Conservation (phyloP, 2,888 invertebrate genomes). For the Parasteatoda lunata region DNA sequence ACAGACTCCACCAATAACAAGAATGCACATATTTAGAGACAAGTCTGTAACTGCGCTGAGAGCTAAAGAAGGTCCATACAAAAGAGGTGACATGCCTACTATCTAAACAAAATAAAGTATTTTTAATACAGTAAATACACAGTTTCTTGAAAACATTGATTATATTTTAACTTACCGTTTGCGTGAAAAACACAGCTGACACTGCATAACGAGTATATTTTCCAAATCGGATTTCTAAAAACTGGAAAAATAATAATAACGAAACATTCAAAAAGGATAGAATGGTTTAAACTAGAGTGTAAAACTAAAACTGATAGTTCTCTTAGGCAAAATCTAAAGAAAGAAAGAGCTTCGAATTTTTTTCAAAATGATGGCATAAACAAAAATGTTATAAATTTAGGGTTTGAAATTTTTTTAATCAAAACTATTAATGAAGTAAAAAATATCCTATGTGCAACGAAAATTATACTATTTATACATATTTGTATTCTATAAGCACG, state of each 20-base stretch:
- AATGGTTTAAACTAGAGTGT: not conserved
- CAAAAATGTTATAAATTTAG: not conserved
- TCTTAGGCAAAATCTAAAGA: not conserved
- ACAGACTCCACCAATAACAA: not conserved
- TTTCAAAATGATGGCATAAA: not conserved
- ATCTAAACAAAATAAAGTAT: not conserved
- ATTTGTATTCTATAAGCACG: no score
- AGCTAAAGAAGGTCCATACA: constrained; percentile 9
- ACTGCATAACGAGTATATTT: constrained; percentile 15
- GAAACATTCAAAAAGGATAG: not conserved
- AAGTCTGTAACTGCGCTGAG: constrained; percentile 10
- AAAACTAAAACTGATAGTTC: not conserved
- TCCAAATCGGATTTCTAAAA: constrained; percentile 35
- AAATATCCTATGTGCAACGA: no score
- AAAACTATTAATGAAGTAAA: no score
- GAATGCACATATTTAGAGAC: constrained; percentile 4
- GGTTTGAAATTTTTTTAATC: not conserved
- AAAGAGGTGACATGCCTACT: not conserved
- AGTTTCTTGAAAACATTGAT: not conserved
- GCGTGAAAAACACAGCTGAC: constrained; percentile 12
- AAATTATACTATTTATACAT: no score
- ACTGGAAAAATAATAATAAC: constrained; percentile 10
- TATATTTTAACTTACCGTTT: constrained; percentile 14
- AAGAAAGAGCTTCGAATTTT: not conserved
- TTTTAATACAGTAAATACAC: not conserved